Evolutionary conservation across 1,140 invertebrate genomes (phyloP), one percentile per base, ranked within the genome.

Genomic region (Ephestia elutella): DNA sequence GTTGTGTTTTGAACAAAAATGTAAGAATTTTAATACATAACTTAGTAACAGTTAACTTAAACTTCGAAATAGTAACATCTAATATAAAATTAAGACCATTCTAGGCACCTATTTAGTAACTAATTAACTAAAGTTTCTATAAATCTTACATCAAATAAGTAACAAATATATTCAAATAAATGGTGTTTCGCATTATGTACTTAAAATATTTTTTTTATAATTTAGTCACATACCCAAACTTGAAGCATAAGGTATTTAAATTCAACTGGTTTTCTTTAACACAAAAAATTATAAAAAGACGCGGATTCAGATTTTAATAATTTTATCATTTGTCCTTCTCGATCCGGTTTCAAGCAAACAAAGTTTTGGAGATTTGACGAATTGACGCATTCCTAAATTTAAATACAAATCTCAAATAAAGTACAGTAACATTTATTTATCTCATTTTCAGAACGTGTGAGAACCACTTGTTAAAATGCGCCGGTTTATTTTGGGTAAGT

Each of bases 401-500:
- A 7, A 3, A 44, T 15, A 38, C 11, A 11, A 38, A 38, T 11
- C 32, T 2, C 13, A 9, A 13, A 8, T 7, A 38, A 38, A 38
- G 8, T 11, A 11, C 11, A 38, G 32, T 38, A 38, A 38, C 2
- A 38, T 38, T 11, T 38, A 11, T 38, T 7, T 44, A 10, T 44
- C 15, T 44, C 15, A 44, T 15, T 44, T 44, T 5, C 38, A 44
- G 38, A 15, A 5, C 10, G 38, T 10, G 25, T 20, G 20, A 28
- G 25, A 11, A n/a, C n/a, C n/a, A n/a, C n/a, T 15, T 54, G 35
- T 11, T 5, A 60, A 56, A 57, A 65, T 65, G 63, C 63, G 63
- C 56, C 58, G 25, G 13, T 56, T 60, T 38, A 15, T 65, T 25
- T 54, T 66, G 48, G 57, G 64, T 66, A 61, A 62, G 63, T 65